Evolutionary conservation across 2,113 vertebrate species (phyloP), one percentile per base, ranked within the genome.

Genomic region (Ailurus styani): DNA sequence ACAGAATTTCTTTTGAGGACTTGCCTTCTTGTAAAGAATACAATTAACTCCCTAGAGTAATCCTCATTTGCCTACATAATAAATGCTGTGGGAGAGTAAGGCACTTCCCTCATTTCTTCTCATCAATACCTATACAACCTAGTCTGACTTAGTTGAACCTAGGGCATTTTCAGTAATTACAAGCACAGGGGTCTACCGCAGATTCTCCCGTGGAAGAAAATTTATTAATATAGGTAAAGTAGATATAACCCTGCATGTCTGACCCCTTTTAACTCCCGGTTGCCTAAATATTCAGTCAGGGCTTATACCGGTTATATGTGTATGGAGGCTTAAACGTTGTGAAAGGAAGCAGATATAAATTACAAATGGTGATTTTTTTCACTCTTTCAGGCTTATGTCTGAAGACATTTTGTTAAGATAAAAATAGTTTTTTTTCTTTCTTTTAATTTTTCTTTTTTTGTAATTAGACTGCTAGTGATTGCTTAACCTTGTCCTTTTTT

Each of bases 11-110:
- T 95, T 95, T 81, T 77, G 64, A 91, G 66, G 64, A 95, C 50
- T 78, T 96, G 73, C 54, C 42, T 95, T 97, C 87, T 89, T 96
- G 15, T 47, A 82, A 95, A 89, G 66, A 94, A 89, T 42, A 94
- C 42, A 96, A 55, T 94, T 88, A 96, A 93, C 60, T 97, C 83
- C 83, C 87, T 62, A 31, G 83, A 91, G 87, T 37, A 72, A 95
- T 54, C n/a, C 37, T 92, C 55, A 77, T 92, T 95, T 96, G 81
- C 87, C 87, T 90, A 54, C 18, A 81, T 84, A 93, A 95, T 82
- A 68, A 96, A 79, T 42, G 55, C 31, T 54, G 18, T 29, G 57
- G 75, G 57, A 23, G 45, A 93, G 79, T 29, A 20, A 97, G 64
- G 54, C 15, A 29, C 27, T 72, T 60, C 47, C 42, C 3, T 14